Conservation (phyloP, 2,113 vertebrate genomes). For the Corydoras maculifer region DNA sequence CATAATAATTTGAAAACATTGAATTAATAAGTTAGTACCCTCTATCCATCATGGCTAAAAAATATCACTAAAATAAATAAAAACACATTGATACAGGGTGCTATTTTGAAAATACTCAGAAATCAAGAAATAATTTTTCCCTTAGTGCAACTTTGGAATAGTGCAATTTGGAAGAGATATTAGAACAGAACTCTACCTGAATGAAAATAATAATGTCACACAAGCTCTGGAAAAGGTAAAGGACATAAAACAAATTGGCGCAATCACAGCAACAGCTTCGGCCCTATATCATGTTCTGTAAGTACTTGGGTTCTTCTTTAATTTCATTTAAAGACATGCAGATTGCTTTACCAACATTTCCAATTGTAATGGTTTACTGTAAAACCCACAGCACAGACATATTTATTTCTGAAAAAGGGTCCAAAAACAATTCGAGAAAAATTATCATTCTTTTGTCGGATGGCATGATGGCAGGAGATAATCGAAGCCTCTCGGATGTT, state of each 20-base stretch:
- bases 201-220: slow-evolving; percentile 43
- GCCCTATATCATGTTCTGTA: slow-evolving; percentile 73
- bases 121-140: slow-evolving; percentile 1
- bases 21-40: no score
- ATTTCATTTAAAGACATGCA: no score
- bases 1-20: no score
- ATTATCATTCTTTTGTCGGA: slow-evolving; percentile 73
- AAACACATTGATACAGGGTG: no score
- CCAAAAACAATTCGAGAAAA: slow-evolving; percentile 58
- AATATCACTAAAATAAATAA: no score
- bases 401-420: slow-evolving; percentile 61
- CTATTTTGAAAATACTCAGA: no score
- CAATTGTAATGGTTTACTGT: not conserved
- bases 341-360: no score
- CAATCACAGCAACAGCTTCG: slow-evolving; percentile 61
- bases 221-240: slow-evolving; percentile 53
- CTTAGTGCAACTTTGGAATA: slow-evolving; percentile 69
- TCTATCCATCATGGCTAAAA: no score
- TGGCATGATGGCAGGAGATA: slow-evolving; percentile 60
- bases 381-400: slow-evolving; percentile 36
- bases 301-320: slow-evolving; percentile 42
- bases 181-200: slow-evolving; percentile 63
- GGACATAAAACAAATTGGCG: slow-evolving; percentile 55
- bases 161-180: slow-evolving; percentile 62
- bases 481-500: slow-evolving; percentile 51